A percentile compares a stretch with the other conserved stretches of the same genome.
These are phyloP conservation scores for Alloscopus bannaensis DNA, from an alignment of 2,888 invertebrate genomes.

Conservation along the genomic window DNA sequence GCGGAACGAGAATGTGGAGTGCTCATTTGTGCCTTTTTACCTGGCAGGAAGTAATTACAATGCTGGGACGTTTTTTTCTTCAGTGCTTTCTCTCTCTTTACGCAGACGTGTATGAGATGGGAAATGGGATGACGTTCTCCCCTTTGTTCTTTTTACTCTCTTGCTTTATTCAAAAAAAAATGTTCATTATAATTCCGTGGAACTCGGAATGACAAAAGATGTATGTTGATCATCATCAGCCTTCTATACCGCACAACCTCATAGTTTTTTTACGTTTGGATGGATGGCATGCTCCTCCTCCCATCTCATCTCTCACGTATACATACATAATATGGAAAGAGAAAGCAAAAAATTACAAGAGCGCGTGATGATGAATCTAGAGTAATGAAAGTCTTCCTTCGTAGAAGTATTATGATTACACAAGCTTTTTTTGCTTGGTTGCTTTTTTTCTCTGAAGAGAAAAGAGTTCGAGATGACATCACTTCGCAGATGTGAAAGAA, in stretches of 20 bases:
- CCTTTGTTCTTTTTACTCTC: conserved; percentile 42
- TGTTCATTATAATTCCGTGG: conserved; percentile 58
- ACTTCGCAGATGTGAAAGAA: not conserved
- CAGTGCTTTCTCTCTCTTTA: not conserved
- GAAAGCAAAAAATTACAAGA: too few relatives aligned
- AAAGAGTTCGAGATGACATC: conserved; percentile 11
- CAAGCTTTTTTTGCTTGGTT: not conserved
- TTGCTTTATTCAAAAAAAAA: conserved; percentile 40
- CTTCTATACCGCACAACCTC: conserved; percentile 24
- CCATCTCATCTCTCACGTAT: conserved; percentile 1
- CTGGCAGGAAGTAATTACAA: conserved; percentile 62
- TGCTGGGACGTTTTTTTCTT: not conserved
- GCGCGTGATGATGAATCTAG: conserved; percentile 43
- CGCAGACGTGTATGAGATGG: not conserved
- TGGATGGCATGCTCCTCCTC: not conserved
- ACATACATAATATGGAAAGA: too few relatives aligned
- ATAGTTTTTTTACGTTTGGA: conserved; percentile 11
- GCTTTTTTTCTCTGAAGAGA: not conserved
- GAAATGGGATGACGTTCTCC: conserved; percentile 15
- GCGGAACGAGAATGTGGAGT: not conserved
- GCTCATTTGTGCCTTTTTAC: conserved; percentile 58
- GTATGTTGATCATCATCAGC: conserved; percentile 18
- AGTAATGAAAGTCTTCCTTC: conserved; percentile 42
- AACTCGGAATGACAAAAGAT: conserved; percentile 55
- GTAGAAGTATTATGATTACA: not conserved